Base-by-base conservation (phyloP, 1,140 invertebrate genomes). In the Pararge aegeria region DNA sequence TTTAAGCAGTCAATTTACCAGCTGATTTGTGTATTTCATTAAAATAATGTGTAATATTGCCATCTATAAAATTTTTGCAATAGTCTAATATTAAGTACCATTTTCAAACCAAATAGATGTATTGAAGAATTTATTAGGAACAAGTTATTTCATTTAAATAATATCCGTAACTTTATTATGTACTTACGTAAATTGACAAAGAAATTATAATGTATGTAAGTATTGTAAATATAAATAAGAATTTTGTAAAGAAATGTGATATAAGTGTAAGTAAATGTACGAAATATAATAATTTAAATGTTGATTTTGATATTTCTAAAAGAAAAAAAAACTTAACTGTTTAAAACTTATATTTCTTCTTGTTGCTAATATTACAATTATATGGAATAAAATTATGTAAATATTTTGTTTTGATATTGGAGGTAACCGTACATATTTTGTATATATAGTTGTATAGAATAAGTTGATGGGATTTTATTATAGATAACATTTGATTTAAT, bases 241-340 rank as follows among this genome's bases (percentile, higher is more conserved):
- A 62, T 66, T 68, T 68, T 83, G 72, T 80, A 82, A 80, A 76
- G 70, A 79, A 77, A 78, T 79, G 78, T 78, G 80, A 83, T 83
- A 83, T 83, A 80, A 77, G 56, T 73, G 34, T 78, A 80, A 80
- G 75, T 58, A 63, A 69, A 34, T 34, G 29, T 59, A 29, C 38
- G n/a, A 61, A 49, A 49, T 24, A 27, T 61, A 40, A 24, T 50
- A 48, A 48, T 48, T 46, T 48, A 13, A 20, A 48, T 55, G 12
- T 30, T 55, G 12, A 20, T 55, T 48, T 42, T 46, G 27, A 48
- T 46, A 44, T 42, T 42, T 54, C 20, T 19, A 27, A 54, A 55
- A 34, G 38, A 34, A 55, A 55, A 52, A 34, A 40, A 20, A 30
- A 20, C 16, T 48, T 55, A 10, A 37, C 10, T 44, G 38, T 55